Conservation (phyloP, 2,888 invertebrate species). For the Anthrax anthrax region DNA sequence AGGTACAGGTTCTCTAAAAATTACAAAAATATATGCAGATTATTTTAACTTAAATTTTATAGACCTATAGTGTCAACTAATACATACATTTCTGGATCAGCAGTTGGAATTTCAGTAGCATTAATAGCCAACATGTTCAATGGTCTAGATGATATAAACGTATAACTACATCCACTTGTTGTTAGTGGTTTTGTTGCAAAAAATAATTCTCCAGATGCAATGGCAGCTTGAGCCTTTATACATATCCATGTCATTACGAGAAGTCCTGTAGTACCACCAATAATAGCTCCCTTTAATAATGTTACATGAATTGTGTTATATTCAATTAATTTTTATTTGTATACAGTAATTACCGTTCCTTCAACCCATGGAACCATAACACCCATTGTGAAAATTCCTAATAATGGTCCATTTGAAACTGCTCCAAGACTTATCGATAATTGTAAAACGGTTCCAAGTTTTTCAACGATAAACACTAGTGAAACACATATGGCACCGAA, state of each 20-base stretch:
- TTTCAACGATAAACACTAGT: slow-evolving; percentile 48
- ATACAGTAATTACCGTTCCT: slow-evolving; percentile 21
- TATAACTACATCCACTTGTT: slow-evolving; percentile 39
- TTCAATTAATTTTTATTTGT: too few species aligned
- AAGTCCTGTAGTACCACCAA: slow-evolving; percentile 39
- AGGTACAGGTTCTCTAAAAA: slow-evolving; percentile 17
- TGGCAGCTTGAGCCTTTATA: slow-evolving; percentile 39
- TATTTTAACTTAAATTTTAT: too few species aligned
- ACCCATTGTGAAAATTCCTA: slow-evolving; percentile 54
- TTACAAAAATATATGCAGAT: slow-evolving; percentile 27
- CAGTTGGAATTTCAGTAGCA: slow-evolving; percentile 13
- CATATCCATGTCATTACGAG: slow-evolving; percentile 41
- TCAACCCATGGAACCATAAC: slow-evolving; percentile 52
- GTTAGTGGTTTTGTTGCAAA: slow-evolving; percentile 38
- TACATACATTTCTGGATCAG: slow-evolving; percentile 4
- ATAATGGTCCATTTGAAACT: slow-evolving; percentile 49
- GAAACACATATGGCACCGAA: slow-evolving; percentile 48
- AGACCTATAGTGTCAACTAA: too few species aligned
- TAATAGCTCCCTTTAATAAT: slow-evolving; percentile 36
- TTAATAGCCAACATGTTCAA: slow-evolving; percentile 23
- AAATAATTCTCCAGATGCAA: slow-evolving; percentile 35
- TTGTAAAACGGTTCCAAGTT: slow-evolving; percentile 55
- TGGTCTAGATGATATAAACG: slow-evolving; percentile 31
- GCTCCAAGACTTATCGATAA: slow-evolving; percentile 48
- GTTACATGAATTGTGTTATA: too few species aligned